Conservation (phyloP, 1,140 invertebrate species). For the Drosophila neocordata region DNA sequence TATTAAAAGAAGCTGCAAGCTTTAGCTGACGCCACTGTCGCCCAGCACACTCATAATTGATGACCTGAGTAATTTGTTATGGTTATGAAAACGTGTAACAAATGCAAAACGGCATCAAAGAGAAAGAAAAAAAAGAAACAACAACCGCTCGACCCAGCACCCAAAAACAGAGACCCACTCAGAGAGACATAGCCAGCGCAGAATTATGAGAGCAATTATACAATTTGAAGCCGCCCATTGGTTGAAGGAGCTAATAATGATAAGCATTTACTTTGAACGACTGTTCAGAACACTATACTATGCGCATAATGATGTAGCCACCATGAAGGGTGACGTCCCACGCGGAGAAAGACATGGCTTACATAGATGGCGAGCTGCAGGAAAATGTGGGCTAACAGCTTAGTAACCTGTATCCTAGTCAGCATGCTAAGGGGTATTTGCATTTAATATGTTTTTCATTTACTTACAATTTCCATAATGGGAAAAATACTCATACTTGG, state of each 20-base stretch:
- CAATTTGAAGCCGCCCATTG: not conserved
- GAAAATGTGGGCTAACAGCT: not conserved
- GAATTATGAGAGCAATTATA: constrained; percentile 9
- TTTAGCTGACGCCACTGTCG: constrained; percentile 41
- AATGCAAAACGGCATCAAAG: constrained; percentile 51
- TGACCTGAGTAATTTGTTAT: constrained; percentile 81
- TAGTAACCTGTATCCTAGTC: not conserved
- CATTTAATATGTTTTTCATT: too few species aligned
- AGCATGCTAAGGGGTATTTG: too few species aligned
- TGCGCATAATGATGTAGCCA: not conserved
- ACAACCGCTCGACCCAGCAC: too few species aligned
- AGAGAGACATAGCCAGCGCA: not conserved
- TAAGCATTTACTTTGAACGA: constrained; percentile 47
- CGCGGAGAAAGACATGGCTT: not conserved
- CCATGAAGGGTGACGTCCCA: not conserved
- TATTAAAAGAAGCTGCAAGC: constrained; percentile 20
- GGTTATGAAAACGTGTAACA: constrained; percentile 64
- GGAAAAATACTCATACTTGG: too few species aligned
- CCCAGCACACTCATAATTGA: constrained; percentile 64
- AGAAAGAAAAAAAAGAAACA: constrained; percentile 39
- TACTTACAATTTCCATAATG: too few species aligned
- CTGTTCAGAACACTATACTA: not conserved
- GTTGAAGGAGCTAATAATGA: constrained; percentile 40
- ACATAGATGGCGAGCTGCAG: not conserved
- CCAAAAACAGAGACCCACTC: not conserved